Percentiles rank a stretch among this genome's conserved stretches.
Evolutionary conservation across 2,797 vertebrate genomes (phyloP).

Genomic region (Leptodactylus fallax): DNA sequence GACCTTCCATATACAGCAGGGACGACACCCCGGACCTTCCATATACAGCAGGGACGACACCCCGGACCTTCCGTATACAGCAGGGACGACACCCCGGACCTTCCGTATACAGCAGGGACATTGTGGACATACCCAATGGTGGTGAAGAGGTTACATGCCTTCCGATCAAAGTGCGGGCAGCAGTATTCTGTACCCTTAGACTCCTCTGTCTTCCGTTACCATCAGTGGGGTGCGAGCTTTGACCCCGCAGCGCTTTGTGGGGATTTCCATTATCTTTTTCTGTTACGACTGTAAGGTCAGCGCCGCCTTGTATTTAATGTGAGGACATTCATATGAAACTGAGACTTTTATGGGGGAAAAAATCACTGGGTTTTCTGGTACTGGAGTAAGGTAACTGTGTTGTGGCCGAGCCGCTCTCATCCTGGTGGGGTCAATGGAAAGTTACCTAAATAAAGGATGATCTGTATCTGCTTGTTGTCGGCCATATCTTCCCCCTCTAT

Average conservation of each 20-base stretch:
- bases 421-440: neutral
- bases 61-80: too few species aligned
- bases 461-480: too few species aligned
- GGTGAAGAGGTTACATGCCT: neutral
- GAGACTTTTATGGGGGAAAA: neutral
- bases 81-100: too few species aligned
- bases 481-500: too few species aligned
- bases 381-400: neutral
- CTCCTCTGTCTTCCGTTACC: neutral
- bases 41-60: too few species aligned
- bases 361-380: neutral
- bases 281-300: neutral
- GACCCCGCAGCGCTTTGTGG: neutral
- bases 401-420: too few species aligned
- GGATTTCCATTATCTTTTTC: too few species aligned
- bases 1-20: neutral
- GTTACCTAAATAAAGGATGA: neutral
- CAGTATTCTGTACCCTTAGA: neutral
- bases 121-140: too few species aligned
- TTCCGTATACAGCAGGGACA: too few species aligned
- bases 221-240: neutral
- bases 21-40: neutral
- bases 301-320: neutral
- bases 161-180: neutral
- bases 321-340: too few species aligned